Evolutionary conservation across 2,113 vertebrate genomes (phyloP), one percentile per base, ranked within the genome.

Genomic region (Gallinago paraguaiae): DNA sequence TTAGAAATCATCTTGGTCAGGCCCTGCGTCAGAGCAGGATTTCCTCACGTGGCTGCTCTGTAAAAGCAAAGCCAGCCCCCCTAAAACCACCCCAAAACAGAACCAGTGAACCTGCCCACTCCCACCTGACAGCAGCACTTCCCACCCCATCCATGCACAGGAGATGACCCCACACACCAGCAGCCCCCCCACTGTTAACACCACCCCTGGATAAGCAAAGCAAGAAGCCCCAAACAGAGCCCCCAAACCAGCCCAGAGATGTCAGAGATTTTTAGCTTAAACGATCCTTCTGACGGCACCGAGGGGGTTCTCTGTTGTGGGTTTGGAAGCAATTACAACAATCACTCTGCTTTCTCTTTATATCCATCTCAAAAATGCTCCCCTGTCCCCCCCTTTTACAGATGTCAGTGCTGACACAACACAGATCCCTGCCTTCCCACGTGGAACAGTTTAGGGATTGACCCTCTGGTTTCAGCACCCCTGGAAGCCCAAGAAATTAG

Each of bases 391-490:
- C 11, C 8, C 35, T 17, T 33, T 82, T 24, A 12, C 51, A 60
- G 75, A 11, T 3, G 5, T 28, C 54, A 1, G 2, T 5, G 8
- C 61, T 45, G 63, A 50, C 57, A 65, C 2, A 0, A 31, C 4
- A 1, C 31, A 27, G 13, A 57, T 33, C 70, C 72, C 67, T 76
- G 33, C 45, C 31, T 82, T 76, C 59, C 88, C 83, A 82, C 31
- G 13, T 1, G 22, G 77, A 61, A 6, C 1, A 4, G 31, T 23
- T 65, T 51, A 39, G 39, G 31, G 80, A 72, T 48, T 90, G 68
- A 88, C 86, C 48, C 85, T 78, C 88, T 59, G 50, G 19, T 61
- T 77, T 79, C 84, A 65, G 86, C 86, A 59, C 50, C 69, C 84
- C 88, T 69, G 71, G 25, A 80, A 90, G 20, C 71, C 54, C 12